A percentile compares a stretch with the other conserved stretches of the same genome.
Conservation (phyloP, 1,140 invertebrate genomes). For the Drosophila equinoxialis region DNA sequence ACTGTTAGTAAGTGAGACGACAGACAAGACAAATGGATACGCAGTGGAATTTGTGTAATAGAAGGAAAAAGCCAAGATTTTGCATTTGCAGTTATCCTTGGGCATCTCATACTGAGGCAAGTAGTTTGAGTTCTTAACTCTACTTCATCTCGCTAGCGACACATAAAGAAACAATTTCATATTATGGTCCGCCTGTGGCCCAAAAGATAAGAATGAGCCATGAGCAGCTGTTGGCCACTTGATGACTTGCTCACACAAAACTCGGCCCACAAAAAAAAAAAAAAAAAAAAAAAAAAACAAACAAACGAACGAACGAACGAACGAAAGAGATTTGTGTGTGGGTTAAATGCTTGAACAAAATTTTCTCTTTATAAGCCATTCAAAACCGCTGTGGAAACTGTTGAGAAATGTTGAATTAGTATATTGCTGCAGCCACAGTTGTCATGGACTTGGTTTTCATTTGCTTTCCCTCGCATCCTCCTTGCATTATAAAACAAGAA, state of each 20-base stretch:
- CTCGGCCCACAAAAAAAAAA: slow-evolving; percentile 5
- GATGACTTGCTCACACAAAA: slow-evolving; percentile 14
- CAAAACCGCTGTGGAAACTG: slow-evolving; percentile 6
- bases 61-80: neutral
- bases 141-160: neutral
- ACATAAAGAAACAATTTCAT: slow-evolving; percentile 16
- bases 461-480: neutral
- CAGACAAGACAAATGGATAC: slow-evolving; percentile 5
- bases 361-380: slow-evolving; percentile 18
- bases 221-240: slow-evolving; percentile 19
- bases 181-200: slow-evolving; percentile 9
- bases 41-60: neutral
- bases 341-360: slow-evolving; percentile 21
- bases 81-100: slow-evolving; percentile 8
- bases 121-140: neutral
- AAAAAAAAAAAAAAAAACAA: too few species aligned
- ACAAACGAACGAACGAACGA: neutral
- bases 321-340: slow-evolving; percentile 16
- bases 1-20: neutral
- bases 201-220: neutral
- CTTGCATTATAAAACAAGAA: neutral
- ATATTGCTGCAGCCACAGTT: slow-evolving; percentile 23
- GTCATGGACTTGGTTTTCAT: slow-evolving; percentile 7
- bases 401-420: slow-evolving; percentile 9
- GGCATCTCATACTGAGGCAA: neutral